phyloP scores from a whole-genome alignment of 2,797 vertebrate species.

The Bryconaethiops microstoma region DNA sequence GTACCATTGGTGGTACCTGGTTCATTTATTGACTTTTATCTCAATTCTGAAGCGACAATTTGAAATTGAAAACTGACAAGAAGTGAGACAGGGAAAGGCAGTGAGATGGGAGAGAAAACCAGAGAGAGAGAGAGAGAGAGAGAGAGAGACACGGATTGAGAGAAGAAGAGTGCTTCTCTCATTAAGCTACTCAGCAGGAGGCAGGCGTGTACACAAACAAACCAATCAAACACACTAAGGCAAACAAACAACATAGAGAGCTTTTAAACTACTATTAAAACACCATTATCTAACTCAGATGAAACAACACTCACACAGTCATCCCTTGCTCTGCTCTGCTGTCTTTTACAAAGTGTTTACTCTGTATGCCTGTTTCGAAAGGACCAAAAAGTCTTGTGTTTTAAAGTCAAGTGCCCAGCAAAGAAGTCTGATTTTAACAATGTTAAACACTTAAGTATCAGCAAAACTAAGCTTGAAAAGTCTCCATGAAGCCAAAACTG shows the following conservation, averaged over 20 bases:
- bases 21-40: too few species aligned
- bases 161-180: conserved; percentile 56
- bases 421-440: not conserved
- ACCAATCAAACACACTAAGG: conserved; percentile 77
- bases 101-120: too few species aligned
- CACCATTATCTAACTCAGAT: conserved; percentile 70
- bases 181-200: conserved; percentile 65
- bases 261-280: conserved; percentile 68
- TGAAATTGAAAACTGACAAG: too few species aligned
- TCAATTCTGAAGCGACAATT: too few species aligned
- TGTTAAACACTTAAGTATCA: not conserved
- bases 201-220: conserved; percentile 74
- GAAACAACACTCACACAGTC: conserved; percentile 63
- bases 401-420: not conserved
- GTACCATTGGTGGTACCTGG: too few species aligned
- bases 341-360: conserved; percentile 41
- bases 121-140: too few species aligned
- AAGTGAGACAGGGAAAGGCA: too few species aligned
- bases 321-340: conserved; percentile 34
- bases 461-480: too few species aligned
- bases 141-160: not conserved
- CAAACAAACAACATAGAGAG: conserved; percentile 66
- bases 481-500: too few species aligned
- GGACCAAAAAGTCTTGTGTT: not conserved
- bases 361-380: not conserved